These are phyloP conservation scores for Drosophila buzzatii DNA, from an alignment of 2,888 invertebrate genomes.

Conservation along the genomic window DNA sequence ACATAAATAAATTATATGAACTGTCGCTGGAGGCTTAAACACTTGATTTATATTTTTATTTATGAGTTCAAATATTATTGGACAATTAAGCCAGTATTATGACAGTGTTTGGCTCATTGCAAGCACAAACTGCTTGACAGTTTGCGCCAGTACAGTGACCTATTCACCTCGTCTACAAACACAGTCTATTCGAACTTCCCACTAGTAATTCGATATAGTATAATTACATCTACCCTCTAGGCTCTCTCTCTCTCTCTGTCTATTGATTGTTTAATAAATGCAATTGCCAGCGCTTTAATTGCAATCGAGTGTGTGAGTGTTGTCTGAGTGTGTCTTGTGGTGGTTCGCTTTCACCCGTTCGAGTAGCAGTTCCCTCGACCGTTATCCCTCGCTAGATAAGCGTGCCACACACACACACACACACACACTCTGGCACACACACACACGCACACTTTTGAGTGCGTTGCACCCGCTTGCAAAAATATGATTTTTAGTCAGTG, in stretches of 20 bases:
- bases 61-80: neutral
- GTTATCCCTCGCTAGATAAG: slow-evolving; percentile 71
- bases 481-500: slow-evolving; percentile 28
- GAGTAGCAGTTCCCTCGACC: slow-evolving; percentile 23
- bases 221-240: neutral
- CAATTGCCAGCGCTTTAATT: slow-evolving; percentile 58
- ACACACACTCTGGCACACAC: slow-evolving; percentile 32
- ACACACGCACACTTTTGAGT: slow-evolving; percentile 31
- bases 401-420: slow-evolving; percentile 47
- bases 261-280: slow-evolving; percentile 38
- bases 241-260: neutral
- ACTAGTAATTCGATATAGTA: neutral
- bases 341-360: slow-evolving; percentile 64
- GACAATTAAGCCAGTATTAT: neutral
- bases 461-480: slow-evolving; percentile 64
- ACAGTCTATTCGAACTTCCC: slow-evolving; percentile 2
- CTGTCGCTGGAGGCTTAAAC: neutral
- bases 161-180: slow-evolving; percentile 29
- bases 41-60: too few species aligned
- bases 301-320: slow-evolving; percentile 28
- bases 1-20: neutral
- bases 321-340: slow-evolving; percentile 30
- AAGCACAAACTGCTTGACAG: neutral
- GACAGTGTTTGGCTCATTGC: neutral
- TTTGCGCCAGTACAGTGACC: slow-evolving; percentile 23